Evolutionary conservation across 2,888 invertebrate genomes (phyloP).

Genomic region (Polyploca ridens): DNA sequence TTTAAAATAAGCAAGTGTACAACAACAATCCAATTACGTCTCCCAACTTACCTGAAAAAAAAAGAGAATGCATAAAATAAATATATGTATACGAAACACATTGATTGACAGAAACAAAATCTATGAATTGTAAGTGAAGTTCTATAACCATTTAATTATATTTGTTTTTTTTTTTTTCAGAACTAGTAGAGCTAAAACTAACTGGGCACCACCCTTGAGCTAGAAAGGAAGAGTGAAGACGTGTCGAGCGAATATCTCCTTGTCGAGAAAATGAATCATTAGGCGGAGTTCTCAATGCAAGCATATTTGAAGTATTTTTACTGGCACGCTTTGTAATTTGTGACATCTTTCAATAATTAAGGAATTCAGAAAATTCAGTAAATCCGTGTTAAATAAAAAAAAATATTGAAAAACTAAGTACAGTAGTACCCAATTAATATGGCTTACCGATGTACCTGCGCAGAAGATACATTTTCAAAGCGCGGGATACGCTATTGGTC

Average conservation of each 20-base stretch:
- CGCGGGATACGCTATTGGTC: too few relatives aligned
- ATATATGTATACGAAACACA: not conserved
- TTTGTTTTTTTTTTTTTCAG: not conserved
- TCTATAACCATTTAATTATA: not conserved
- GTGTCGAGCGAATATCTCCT: not conserved
- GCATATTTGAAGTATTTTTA: too few relatives aligned
- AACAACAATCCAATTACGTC: not conserved
- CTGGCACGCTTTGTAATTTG: too few relatives aligned
- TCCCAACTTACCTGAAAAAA: slow-evolving; percentile 2
- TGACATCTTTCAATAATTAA: too few relatives aligned
- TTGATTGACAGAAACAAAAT: not conserved
- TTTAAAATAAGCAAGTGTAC: not conserved
- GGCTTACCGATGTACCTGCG: too few relatives aligned
- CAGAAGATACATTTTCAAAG: too few relatives aligned
- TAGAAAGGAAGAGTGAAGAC: not conserved
- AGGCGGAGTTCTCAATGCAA: not conserved
- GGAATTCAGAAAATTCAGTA: too few relatives aligned
- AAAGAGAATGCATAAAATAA: not conserved
- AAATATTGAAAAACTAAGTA: too few relatives aligned
- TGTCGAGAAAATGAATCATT: not conserved
- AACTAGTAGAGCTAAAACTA: not conserved
- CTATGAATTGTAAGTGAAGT: not conserved
- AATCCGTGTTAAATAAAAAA: too few relatives aligned
- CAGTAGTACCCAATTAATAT: too few relatives aligned
- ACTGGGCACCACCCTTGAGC: not conserved